Evolutionary conservation across 2,113 vertebrate genomes (phyloP).

Genomic region (Euleptes europaea): DNA sequence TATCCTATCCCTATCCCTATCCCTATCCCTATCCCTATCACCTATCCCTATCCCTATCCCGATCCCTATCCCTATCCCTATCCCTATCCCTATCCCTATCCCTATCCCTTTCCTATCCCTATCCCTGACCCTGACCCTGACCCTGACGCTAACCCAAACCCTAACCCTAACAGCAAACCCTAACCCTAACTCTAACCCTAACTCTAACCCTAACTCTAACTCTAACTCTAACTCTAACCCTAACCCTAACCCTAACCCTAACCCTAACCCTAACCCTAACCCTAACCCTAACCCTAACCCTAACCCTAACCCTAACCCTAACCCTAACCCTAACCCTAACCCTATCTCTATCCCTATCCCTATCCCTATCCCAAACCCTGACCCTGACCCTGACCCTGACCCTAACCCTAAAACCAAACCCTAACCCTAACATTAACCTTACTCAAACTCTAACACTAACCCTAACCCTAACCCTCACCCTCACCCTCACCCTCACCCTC

Average conservation of each 20-base stretch:
- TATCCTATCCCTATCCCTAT: slow-evolving; percentile 1
- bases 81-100: neutral
- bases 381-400: too few relatives aligned
- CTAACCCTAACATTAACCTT: too few relatives aligned
- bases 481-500: neutral
- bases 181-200: too few relatives aligned
- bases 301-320: neutral
- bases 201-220: too few relatives aligned
- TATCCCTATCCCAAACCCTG: too few relatives aligned
- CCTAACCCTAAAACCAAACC: too few relatives aligned
- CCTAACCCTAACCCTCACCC: neutral
- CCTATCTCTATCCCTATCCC: too few relatives aligned
- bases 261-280: neutral
- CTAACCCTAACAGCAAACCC: too few relatives aligned
- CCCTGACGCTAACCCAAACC: neutral
- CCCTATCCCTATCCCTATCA: neutral
- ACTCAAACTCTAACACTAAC: neutral
- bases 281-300: neutral
- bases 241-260: too few relatives aligned
- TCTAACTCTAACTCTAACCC: too few relatives aligned
- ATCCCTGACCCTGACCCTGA: neutral
- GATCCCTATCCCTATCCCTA: too few relatives aligned
- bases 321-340: too few relatives aligned
- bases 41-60: neutral
- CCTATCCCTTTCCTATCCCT: neutral